Conservation (phyloP, 2,113 vertebrate species). For the Gadus macrocephalus region DNA sequence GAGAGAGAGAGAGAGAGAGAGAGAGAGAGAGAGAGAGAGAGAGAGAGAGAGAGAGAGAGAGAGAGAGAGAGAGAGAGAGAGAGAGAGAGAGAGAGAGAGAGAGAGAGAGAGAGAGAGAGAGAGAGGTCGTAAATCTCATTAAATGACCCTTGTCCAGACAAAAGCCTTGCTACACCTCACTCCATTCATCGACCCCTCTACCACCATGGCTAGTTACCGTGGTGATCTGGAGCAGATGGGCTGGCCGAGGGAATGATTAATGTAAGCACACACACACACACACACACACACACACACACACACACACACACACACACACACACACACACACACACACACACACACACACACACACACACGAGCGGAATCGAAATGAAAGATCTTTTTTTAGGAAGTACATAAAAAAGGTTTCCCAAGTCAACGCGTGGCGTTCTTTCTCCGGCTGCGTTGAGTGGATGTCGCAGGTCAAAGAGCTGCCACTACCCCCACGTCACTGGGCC, state of each 20-base stretch:
- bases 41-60: too few species aligned
- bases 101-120: not conserved
- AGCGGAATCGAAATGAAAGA: too few species aligned
- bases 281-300: too few species aligned
- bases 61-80: not conserved
- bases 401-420: too few species aligned
- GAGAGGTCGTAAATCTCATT: not conserved
- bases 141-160: conserved; percentile 3
- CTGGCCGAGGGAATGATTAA: conserved; percentile 10
- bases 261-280: not conserved
- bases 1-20: too few species aligned
- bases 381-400: too few species aligned
- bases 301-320: too few species aligned
- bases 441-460: not conserved
- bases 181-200: conserved; percentile 10
- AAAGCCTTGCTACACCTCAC: conserved; percentile 1
- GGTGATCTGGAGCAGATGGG: not conserved
- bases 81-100: not conserved
- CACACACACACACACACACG: too few species aligned
- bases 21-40: too few species aligned
- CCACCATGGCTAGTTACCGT: not conserved
- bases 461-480: not conserved
- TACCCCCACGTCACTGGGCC: not conserved
- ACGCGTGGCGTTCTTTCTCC: not conserved
- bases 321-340: too few species aligned